Conservation (phyloP, 2,113 vertebrate species). For the Clarias batrachus region DNA sequence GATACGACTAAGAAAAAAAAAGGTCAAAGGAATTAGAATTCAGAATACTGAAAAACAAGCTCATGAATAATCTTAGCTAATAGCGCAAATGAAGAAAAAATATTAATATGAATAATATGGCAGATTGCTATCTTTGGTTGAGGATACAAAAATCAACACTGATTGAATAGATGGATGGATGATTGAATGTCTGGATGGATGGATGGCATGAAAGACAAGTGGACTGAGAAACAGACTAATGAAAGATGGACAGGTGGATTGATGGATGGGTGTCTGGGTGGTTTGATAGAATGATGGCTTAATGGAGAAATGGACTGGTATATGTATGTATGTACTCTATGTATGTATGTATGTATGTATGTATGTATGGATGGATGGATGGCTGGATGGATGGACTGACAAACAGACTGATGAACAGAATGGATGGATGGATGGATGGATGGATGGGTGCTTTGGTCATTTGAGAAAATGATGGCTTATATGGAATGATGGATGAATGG, state of each 20-base stretch:
- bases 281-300: too few relatives aligned
- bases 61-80: background rate
- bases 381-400: too few relatives aligned
- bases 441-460: background rate
- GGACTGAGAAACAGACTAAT: too few relatives aligned
- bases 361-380: too few relatives aligned
- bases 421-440: background rate
- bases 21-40: background rate
- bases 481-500: too few relatives aligned
- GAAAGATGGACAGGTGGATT: too few relatives aligned
- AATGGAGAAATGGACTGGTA: too few relatives aligned
- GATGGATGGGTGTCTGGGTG: too few relatives aligned
- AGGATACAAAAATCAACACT: background rate
- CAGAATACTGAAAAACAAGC: background rate
- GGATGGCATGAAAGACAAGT: background rate
- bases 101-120: background rate
- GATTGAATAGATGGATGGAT: background rate
- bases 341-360: too few relatives aligned
- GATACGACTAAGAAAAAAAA: too few relatives aligned
- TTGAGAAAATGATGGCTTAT: background rate
- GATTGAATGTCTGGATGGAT: background rate
- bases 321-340: too few relatives aligned
- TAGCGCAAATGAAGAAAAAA: background rate
- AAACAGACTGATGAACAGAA: background rate
- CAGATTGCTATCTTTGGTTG: background rate